Evolutionary conservation across 2,888 invertebrate species (phyloP), one percentile per base, ranked within the genome.

Genomic region (Apamea sordens): DNA sequence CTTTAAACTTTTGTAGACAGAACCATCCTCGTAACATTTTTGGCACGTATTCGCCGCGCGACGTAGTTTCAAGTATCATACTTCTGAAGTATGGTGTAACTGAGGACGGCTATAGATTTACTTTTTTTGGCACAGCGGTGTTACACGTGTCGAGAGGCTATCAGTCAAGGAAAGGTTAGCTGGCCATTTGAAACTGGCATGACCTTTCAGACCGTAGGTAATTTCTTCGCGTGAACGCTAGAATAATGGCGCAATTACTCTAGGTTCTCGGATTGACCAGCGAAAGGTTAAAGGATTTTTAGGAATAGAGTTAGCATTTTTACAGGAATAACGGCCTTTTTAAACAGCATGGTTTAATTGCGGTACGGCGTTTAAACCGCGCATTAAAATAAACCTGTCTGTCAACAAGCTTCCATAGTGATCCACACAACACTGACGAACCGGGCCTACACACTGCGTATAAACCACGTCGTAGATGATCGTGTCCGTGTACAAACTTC

Each of bases 51-150:
- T 61, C 53, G 15, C 59, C 15, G 15, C 15, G 53, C 41, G 50
- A 81, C 71, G 15, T 28, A 73, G 73, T 82, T 76, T 82, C 86
- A 85, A 82, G 83, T 83, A 59, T 73, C 72, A 64, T 15, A 76
- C 41, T 28, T 64, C 32, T 77, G 72, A 76, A 53, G 50, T 69
- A 84, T 80, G 41, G 24, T 75, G 68, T 73, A 56, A 70, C 79
- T 67, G 59, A 83, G 28, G 21, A 69, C 59, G 59, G 21, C 47
- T 18, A 86, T 77, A 73, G 24, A 77, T 88, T 86, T 44, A 53
- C 59, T 77, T 78, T 85, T 79, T 74, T 70, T 76, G 41, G 67
- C 61, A 61, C 6, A 3, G 44, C 15, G 21, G 59, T 32, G 59
- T 65, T 72, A 71, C 59, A 70, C 69, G 78, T 63, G 79, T 63